Conservation (phyloP, 2,797 vertebrate species). For the Mormyrops boulengeri region DNA sequence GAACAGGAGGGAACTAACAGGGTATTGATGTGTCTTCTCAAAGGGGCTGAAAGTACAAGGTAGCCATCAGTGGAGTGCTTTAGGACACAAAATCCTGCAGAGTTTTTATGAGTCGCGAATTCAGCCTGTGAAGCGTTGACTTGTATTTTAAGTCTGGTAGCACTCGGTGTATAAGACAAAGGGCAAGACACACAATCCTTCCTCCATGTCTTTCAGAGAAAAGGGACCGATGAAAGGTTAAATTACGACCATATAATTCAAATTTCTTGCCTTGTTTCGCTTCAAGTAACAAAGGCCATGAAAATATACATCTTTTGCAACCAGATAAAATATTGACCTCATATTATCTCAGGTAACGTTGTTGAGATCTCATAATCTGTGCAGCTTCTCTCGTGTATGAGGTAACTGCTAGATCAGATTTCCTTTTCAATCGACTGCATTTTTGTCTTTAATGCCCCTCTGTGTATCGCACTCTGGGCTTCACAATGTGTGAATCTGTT, state of each 20-base stretch:
- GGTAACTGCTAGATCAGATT: conserved; percentile 43
- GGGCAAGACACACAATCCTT: conserved; percentile 53
- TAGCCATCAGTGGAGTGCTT: conserved; percentile 50
- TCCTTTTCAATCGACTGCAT: conserved; percentile 20
- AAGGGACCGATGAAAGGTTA: conserved; percentile 53
- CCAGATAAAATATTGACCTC: conserved; percentile 51
- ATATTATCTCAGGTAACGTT: conserved; percentile 49
- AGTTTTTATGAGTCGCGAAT: conserved; percentile 47
- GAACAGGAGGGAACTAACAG: neutral
- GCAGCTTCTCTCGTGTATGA: conserved; percentile 39
- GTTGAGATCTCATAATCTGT: conserved; percentile 39
- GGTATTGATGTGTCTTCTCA: conserved; percentile 27
- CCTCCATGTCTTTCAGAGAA: conserved; percentile 47
- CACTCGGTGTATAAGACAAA: conserved; percentile 57
- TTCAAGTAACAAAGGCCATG: conserved; percentile 37
- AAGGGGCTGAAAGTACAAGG: conserved; percentile 36
- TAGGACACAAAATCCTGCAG: conserved; percentile 46
- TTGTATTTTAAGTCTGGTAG: conserved; percentile 49
- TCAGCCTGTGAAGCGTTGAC: conserved; percentile 45
- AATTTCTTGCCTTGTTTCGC: conserved; percentile 44
- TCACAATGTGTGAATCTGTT: neutral
- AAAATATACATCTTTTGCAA: conserved; percentile 37
- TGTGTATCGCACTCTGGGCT: neutral
- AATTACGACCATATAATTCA: conserved; percentile 52
- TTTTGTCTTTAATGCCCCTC: conserved; percentile 11